These are phyloP conservation scores for Thereva unica DNA, from an alignment of 2,888 invertebrate genomes.

Conservation along the genomic window DNA sequence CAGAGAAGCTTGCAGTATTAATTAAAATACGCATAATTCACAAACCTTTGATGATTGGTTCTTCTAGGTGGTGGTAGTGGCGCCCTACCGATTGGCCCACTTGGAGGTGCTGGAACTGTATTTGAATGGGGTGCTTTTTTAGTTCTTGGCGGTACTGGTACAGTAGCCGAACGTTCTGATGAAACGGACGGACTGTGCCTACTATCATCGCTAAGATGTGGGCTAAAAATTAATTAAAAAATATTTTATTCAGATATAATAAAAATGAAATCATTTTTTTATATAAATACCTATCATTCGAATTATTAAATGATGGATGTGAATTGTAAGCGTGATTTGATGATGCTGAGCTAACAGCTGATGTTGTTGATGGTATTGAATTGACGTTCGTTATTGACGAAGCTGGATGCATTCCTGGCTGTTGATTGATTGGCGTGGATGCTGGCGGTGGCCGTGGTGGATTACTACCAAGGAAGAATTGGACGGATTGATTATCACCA, in stretches of 20 bases:
- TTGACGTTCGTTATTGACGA: slow-evolving; percentile 36
- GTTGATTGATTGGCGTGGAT: slow-evolving; percentile 9
- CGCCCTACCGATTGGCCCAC: slow-evolving; percentile 47
- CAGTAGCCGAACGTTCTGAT: slow-evolving; percentile 48
- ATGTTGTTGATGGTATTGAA: slow-evolving; percentile 37
- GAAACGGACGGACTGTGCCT: slow-evolving; percentile 53
- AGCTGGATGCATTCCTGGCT: slow-evolving; percentile 36
- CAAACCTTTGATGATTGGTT: slow-evolving; percentile 53
- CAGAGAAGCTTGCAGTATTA: not conserved
- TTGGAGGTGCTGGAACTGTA: slow-evolving; percentile 42
- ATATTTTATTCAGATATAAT: slow-evolving; percentile 35
- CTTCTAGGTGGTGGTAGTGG: slow-evolving; percentile 55
- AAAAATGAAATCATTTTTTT: slow-evolving; percentile 18
- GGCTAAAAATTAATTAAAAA: not conserved
- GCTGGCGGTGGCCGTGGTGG: slow-evolving; percentile 31
- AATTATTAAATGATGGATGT: slow-evolving; percentile 45
- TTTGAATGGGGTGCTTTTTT: slow-evolving; percentile 48
- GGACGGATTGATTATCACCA: slow-evolving; percentile 49
- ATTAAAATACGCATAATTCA: slow-evolving; percentile 35
- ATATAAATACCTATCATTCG: slow-evolving; percentile 48
- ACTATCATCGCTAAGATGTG: slow-evolving; percentile 45
- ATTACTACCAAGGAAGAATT: slow-evolving; percentile 43
- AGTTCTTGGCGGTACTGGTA: slow-evolving; percentile 51
- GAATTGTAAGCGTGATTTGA: slow-evolving; percentile 43
- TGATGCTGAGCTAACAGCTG: slow-evolving; percentile 18